Evolutionary conservation across 2,888 invertebrate species (phyloP).

Genomic region (Heliconius charithonia): DNA sequence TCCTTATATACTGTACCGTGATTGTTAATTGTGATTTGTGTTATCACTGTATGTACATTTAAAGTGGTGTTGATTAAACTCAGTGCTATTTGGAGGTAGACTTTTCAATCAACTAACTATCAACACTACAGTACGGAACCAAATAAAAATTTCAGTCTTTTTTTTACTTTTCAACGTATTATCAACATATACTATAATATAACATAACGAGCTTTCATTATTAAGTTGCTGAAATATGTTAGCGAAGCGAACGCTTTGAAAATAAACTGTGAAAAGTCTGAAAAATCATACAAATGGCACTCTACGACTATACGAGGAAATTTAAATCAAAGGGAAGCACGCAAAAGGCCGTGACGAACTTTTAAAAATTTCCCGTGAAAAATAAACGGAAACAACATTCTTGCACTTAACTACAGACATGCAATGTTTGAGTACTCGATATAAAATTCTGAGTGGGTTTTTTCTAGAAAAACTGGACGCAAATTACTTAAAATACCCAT

Average conservation of each 20-base stretch:
- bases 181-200: neutral
- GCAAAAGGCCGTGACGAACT: conserved; percentile 42
- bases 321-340: conserved; percentile 41
- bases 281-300: conserved; percentile 18
- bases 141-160: too few relatives aligned
- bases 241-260: conserved; percentile 15
- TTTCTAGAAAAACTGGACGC: conserved; percentile 42
- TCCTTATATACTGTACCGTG: too few relatives aligned
- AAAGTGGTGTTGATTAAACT: too few relatives aligned
- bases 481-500: conserved; percentile 44
- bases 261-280: conserved; percentile 15
- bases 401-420: conserved; percentile 46
- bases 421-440: conserved; percentile 50
- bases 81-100: too few relatives aligned
- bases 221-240: conserved; percentile 15
- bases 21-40: too few relatives aligned
- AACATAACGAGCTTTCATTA: conserved; percentile 10
- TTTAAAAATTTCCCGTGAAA: conserved; percentile 41
- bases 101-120: too few relatives aligned
- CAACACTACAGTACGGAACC: too few relatives aligned
- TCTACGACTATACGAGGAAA: conserved; percentile 18
- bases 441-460: conserved; percentile 48
- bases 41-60: too few relatives aligned
- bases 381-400: conserved; percentile 42
- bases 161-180: neutral